Evolutionary conservation across 2,888 invertebrate genomes (phyloP), one percentile per base, ranked within the genome.

Genomic region (Pachliopta kotzebuea): DNA sequence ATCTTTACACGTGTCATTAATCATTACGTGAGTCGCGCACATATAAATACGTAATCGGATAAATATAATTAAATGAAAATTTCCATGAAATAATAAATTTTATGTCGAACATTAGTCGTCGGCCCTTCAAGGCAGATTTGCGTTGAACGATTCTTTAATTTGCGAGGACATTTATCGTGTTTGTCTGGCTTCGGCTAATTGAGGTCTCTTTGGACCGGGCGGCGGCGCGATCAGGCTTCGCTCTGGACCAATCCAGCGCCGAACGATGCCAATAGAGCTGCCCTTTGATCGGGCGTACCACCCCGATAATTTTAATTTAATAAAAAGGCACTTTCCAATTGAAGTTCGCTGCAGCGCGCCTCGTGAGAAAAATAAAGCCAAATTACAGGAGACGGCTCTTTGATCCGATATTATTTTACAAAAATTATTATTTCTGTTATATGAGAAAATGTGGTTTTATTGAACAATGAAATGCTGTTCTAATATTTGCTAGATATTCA

Each of bases 161-260:
- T 90, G 85, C 81, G 77, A 77, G 77, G 84, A 83, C 85, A 84
- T 84, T 86, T 81, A 83, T 82, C 79, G 81, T 81, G 75, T 87
- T 88, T 81, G 76, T 75, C 63, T 72, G 89, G 90, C 85, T 88
- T 89, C 88, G 72, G 68, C 76, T 88, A 88, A 90, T 89, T 90
- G 87, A 83, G 77, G 77, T 74, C 75, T 76, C 78, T 79, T 78
- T 76, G 77, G 71, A 76, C 70, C 74, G 69, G 68, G 68, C 67
- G 62, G 75, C 56, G 57, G 45, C 73, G 70, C 70, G 75, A 72
- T 78, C 72, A 64, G 86, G 87, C 83, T 87, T 88, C 86, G 56
- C 71, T 74, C 76, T 74, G 80, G 80, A 79, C 85, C 87, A 88
- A 89, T 88, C 86, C 80, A 75, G 71, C 75, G 78, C 70, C 84